A percentile compares a stretch with the other conserved stretches of the same genome.
phyloP scores from a whole-genome alignment of 2,888 invertebrate genomes.

The Eupithecia inturbata region DNA sequence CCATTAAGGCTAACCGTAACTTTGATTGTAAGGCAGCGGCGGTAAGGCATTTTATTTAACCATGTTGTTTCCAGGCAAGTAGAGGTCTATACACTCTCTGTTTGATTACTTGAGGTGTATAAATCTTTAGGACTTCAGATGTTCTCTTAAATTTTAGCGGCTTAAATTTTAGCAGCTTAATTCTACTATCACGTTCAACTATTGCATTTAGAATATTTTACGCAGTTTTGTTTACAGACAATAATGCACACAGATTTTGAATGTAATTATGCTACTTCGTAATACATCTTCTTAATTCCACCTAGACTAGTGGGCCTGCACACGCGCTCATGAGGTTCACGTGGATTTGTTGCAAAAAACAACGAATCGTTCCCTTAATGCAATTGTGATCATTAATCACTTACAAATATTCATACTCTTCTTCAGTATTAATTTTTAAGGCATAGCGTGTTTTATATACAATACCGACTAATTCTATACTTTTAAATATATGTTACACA shows the following conservation, averaged over 20 bases:
- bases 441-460: constrained; percentile 11
- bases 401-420: constrained; percentile 9
- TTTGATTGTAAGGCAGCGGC: neutral
- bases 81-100: neutral
- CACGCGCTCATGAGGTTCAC: neutral
- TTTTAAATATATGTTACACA: constrained; percentile 24
- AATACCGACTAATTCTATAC: constrained; percentile 1
- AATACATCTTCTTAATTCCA: constrained; percentile 1
- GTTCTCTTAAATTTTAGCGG: neutral
- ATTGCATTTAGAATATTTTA: neutral
- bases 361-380: constrained; percentile 14
- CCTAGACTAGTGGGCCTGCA: neutral
- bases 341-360: constrained; percentile 8
- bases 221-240: neutral
- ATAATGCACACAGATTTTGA: neutral
- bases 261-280: neutral
- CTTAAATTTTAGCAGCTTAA: neutral
- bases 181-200: neutral
- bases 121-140: neutral
- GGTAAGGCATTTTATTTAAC: neutral
- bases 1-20: neutral
- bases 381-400: constrained; percentile 24
- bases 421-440: constrained; percentile 19
- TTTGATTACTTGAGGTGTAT: neutral
- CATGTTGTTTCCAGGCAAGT: neutral